Evolutionary conservation across 2,797 vertebrate species (phyloP).

Genomic region (Serranus cabrilla): DNA sequence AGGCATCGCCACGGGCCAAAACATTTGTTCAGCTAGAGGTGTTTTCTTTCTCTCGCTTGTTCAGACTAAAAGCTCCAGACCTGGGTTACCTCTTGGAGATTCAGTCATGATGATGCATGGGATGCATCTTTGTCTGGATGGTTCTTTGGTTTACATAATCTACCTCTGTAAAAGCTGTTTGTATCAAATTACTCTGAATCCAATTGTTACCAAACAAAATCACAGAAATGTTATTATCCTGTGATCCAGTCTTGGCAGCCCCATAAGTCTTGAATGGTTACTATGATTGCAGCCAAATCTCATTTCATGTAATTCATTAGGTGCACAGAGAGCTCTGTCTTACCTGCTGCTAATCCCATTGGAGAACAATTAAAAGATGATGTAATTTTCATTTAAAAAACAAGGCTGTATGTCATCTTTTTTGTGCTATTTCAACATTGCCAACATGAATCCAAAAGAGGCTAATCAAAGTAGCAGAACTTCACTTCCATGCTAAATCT

Average conservation of each 20-base stretch:
- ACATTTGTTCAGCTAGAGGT: conserved; percentile 46
- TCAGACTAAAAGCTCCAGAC: conserved; percentile 22
- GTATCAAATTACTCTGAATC: conserved; percentile 72
- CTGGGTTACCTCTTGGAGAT: conserved; percentile 10
- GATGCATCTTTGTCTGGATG: conserved; percentile 16
- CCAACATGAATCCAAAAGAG: conserved; percentile 9
- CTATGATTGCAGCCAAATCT: conserved; percentile 71
- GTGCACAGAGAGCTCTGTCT: conserved; percentile 55
- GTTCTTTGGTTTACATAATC: conserved; percentile 34
- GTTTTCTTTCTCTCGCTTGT: conserved; percentile 16
- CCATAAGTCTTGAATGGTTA: conserved; percentile 63
- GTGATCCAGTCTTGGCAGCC: conserved; percentile 63
- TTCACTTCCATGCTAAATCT: conserved; percentile 28
- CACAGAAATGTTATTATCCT: conserved; percentile 66
- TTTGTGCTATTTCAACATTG: conserved; percentile 9
- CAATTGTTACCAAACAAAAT: conserved; percentile 72
- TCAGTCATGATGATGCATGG: conserved; percentile 22
- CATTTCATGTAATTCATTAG: conserved; percentile 76
- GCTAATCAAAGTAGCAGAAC: conserved; percentile 33
- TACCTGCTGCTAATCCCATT: conserved; percentile 77
- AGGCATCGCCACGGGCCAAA: conserved; percentile 40
- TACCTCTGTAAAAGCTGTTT: conserved; percentile 45
- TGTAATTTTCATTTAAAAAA: conserved; percentile 58
- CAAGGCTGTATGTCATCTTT: conserved; percentile 36
- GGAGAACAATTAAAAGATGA: conserved; percentile 63